Evolutionary conservation across 1,140 invertebrate genomes (phyloP).

Genomic region (Trialeurodes vaporariorum): DNA sequence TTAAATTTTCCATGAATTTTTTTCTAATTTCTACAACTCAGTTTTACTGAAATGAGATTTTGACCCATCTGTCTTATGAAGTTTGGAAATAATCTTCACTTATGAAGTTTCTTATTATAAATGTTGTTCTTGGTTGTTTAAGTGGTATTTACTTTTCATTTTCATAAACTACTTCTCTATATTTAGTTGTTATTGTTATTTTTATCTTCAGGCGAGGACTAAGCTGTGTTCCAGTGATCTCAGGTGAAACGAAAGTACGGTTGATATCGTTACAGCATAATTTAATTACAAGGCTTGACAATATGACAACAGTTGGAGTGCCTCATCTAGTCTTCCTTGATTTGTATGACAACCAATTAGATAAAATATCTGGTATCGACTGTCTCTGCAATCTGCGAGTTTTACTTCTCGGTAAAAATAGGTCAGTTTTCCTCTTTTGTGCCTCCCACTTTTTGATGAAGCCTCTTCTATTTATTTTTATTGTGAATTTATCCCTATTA

Average conservation of each 20-base stretch:
- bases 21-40: too few species aligned
- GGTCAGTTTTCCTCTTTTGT: slow-evolving; percentile 30
- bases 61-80: background rate
- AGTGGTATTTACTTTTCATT: too few species aligned
- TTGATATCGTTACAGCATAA: slow-evolving; percentile 85
- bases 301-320: slow-evolving; percentile 35
- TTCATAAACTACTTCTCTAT: background rate
- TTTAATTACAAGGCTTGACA: slow-evolving; percentile 63
- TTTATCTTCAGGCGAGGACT: slow-evolving; percentile 46
- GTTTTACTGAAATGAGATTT: too few species aligned
- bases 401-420: slow-evolving; percentile 79
- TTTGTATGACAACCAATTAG: slow-evolving; percentile 87
- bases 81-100: background rate
- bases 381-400: slow-evolving; percentile 65
- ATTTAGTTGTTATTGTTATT: background rate
- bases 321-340: slow-evolving; percentile 66
- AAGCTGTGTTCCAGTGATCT: slow-evolving; percentile 61
- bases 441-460: too few species aligned
- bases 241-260: slow-evolving; percentile 61
- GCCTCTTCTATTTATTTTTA: too few species aligned
- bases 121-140: background rate
- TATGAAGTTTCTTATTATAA: background rate
- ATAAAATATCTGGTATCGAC: slow-evolving; percentile 63
- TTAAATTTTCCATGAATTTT: too few species aligned
- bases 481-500: too few species aligned